Base-by-base conservation (phyloP, 1,140 invertebrate genomes). In the Drosophila teissieri region DNA sequence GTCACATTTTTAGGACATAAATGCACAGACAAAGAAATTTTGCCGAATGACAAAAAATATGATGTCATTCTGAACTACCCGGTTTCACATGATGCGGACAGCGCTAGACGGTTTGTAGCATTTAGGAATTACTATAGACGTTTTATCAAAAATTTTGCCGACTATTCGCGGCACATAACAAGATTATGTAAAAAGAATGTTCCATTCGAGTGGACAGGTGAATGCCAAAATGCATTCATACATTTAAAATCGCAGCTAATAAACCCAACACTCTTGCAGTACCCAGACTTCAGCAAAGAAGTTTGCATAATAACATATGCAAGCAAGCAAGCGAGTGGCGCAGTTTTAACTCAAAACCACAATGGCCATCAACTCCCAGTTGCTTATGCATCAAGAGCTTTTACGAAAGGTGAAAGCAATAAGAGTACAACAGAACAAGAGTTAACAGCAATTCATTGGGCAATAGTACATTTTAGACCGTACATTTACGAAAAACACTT, bases 211-310 rank as follows among this genome's bases (percentile, higher is more conserved):
- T 88, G 72, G 72, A 65, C 37, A 8, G 4, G 60, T 3, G 63
- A 80, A 60, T 76, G 78, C 40, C 52, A 91, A 72, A 46, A 72
- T 1, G 53, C 78, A 17, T 90, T 91, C 49, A 2, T 19, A 19
- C 12, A 1, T 0, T 4, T 24, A 11, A 36, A 14, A 14, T 0
- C 3, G 14, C 14, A 39, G 4, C 36, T 37, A 3, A 39, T 39
- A 3, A 39, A 37, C 36, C 36, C 2, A n/a, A 14, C 11, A 4
- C 36, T 40, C 3, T 14, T 46, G 6, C 19, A 22, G 24, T 49
- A 49, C 3, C 45, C 22, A 4, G 46, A 48, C 2, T 53, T 54
- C 10, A 54, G 36, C 3, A 22, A 40, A 24, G 19, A 54, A 54
- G 7, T 40, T 15, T 40, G 6, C 7, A 40, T 40, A 2, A 40